Evolutionary conservation across 1,140 invertebrate genomes (phyloP).

Genomic region (Drosophila pruinosa): DNA sequence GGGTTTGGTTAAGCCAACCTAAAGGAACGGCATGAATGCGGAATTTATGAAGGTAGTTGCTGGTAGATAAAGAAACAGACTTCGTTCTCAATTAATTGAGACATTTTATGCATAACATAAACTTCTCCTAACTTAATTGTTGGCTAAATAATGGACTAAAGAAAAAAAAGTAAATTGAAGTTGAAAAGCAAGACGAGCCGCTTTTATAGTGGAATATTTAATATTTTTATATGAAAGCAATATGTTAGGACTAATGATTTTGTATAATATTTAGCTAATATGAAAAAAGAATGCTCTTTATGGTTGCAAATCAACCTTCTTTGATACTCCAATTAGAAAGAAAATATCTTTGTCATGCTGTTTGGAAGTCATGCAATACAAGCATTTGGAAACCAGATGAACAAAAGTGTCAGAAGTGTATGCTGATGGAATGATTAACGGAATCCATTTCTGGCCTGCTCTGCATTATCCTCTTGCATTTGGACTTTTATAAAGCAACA

Average conservation of each 20-base stretch:
- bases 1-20: background rate
- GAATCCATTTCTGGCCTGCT: conserved; percentile 17
- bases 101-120: background rate
- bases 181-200: background rate
- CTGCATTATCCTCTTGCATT: background rate
- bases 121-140: background rate
- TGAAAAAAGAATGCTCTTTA: too few relatives aligned
- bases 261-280: too few relatives aligned
- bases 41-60: conserved; percentile 4
- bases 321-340: background rate
- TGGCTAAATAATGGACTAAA: background rate
- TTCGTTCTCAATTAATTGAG: conserved; percentile 1
- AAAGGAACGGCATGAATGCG: background rate
- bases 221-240: background rate
- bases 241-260: too few relatives aligned
- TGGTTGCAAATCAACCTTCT: too few relatives aligned
- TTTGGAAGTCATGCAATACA: background rate
- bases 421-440: conserved; percentile 8
- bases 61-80: background rate
- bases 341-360: too few relatives aligned
- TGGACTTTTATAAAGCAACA: conserved; percentile 17
- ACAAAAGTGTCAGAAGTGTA: conserved; percentile 58
- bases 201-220: background rate
- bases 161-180: background rate
- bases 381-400: background rate